Percentiles rank a stretch among this genome's conserved stretches.
Conservation (phyloP, 2,797 vertebrate genomes). For the Gymnopithys bicolor region DNA sequence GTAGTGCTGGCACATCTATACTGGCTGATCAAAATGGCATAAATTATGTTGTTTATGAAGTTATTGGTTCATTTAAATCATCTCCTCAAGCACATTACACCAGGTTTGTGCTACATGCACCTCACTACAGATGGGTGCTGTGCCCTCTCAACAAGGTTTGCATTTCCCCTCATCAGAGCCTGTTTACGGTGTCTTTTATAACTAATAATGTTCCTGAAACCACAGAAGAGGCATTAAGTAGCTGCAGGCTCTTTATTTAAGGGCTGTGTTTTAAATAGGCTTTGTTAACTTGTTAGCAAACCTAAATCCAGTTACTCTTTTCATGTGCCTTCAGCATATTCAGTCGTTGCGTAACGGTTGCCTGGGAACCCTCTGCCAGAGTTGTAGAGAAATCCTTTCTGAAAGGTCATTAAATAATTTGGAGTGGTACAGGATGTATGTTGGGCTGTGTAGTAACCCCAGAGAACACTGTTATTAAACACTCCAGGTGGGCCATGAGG, state of each 20-base stretch:
- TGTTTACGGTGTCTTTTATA: background rate
- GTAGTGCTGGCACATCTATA: fast-evolving
- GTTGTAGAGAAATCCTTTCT: slow-evolving; percentile 56
- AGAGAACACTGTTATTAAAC: background rate
- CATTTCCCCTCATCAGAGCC: background rate
- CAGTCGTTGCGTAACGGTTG: slow-evolving; percentile 38
- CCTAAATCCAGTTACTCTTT: slow-evolving; percentile 25
- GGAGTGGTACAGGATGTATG: slow-evolving; percentile 11
- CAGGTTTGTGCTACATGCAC: background rate
- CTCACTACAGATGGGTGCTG: background rate
- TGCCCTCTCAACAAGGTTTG: background rate
- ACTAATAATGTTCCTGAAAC: background rate
- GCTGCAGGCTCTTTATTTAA: slow-evolving; percentile 1
- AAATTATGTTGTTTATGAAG: background rate
- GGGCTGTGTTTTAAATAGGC: background rate
- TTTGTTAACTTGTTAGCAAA: slow-evolving; percentile 40
- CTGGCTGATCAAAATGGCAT: background rate
- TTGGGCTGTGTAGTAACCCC: slow-evolving; percentile 1
- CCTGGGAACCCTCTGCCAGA: slow-evolving; percentile 32
- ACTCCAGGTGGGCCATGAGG: background rate
- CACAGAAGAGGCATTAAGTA: background rate
- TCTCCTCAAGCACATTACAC: background rate
- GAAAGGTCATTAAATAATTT: slow-evolving; percentile 59
- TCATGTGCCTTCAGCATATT: slow-evolving; percentile 39
- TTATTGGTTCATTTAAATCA: background rate